Base-by-base conservation (phyloP, 1,140 invertebrate species). In the Callitettix versicolor region DNA sequence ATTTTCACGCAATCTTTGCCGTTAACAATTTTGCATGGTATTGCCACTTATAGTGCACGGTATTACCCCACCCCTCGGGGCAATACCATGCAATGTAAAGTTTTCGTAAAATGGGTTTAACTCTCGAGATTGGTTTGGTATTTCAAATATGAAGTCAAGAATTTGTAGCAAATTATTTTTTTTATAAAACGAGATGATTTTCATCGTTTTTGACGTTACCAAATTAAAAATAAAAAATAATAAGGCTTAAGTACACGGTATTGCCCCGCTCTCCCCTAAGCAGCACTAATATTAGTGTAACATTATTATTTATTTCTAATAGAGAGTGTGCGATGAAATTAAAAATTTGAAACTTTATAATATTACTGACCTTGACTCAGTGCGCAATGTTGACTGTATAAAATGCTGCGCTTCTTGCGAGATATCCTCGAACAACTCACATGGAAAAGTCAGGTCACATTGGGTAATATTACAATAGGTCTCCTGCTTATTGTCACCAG, bases 381-480 rank as follows among this genome's bases (percentile, higher is more conserved):
- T 56, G 46, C 63, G 55, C 33, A 64, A 57, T 33, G 59, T 58
- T n/a, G 57, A 50, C 20, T 56, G 50, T 22, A 95, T 95, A 68
- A 95, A 93, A 72, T 94, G 85, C 60, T 81, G 83, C 46, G 91
- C 91, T 59, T 78, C 72, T 61, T 80, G 76, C 43, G 89, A 93
- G 48, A 95, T 82, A 62, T 86, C 81, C 53, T 78, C 77, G 76
- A 96, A 96, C 50, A 95, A 76, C 64, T 93, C 89, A 60, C 84
- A 79, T 52, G 92, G 92, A 73, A 95, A 96, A 65, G 90, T 87
- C 58, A 95, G 77, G n/a, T 40, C 33, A 68, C 90, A 91, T 69
- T 91, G 85, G 43, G 91, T 88, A 66, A 97, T 95, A 74, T 96
- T 97, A 61, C 91, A 87, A 72, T 91, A 95, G 41, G 88, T 86